These are phyloP conservation scores for Drosophila tripunctata DNA, from an alignment of 2,888 invertebrate genomes.

Conservation along the genomic window DNA sequence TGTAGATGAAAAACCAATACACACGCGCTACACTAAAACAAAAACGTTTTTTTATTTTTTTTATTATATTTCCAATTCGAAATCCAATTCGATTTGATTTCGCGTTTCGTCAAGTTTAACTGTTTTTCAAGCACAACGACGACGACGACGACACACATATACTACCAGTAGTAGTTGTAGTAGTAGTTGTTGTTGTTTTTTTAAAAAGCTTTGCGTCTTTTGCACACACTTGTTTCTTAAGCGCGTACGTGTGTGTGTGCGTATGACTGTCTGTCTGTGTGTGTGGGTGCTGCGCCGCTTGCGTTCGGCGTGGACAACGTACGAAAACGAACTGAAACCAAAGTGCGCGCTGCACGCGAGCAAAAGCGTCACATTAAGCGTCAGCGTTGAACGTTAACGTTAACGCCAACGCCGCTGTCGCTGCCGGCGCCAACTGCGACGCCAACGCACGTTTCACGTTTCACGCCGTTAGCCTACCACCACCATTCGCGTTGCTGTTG, in stretches of 20 bases:
- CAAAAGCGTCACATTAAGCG: constrained; percentile 75
- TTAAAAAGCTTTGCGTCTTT: too few species aligned
- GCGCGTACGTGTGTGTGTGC: constrained; percentile 35
- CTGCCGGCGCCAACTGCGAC: constrained; percentile 46
- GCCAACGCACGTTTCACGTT: constrained; percentile 43
- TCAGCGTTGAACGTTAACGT: too few species aligned
- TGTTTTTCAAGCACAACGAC: constrained; percentile 44
- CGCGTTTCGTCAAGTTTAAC: constrained; percentile 23
- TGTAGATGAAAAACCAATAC: neutral
- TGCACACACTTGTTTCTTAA: neutral
- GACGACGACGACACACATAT: neutral
- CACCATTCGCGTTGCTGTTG: neutral
- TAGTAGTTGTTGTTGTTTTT: too few species aligned
- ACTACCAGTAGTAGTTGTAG: too few species aligned
- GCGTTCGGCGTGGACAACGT: constrained; percentile 77
- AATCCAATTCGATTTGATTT: constrained; percentile 15
- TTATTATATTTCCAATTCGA: constrained; percentile 4
- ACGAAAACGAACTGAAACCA: constrained; percentile 81
- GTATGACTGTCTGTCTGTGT: constrained; percentile 29
- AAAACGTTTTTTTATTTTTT: neutral
- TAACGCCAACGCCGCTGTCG: constrained; percentile 36
- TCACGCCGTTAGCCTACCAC: too few species aligned
- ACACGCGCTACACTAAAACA: constrained; percentile 1
- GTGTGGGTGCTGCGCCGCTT: constrained; percentile 60
- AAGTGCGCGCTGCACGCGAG: constrained; percentile 70